Base-by-base conservation (phyloP, 2,888 invertebrate genomes). In the Apamea epomidion region DNA sequence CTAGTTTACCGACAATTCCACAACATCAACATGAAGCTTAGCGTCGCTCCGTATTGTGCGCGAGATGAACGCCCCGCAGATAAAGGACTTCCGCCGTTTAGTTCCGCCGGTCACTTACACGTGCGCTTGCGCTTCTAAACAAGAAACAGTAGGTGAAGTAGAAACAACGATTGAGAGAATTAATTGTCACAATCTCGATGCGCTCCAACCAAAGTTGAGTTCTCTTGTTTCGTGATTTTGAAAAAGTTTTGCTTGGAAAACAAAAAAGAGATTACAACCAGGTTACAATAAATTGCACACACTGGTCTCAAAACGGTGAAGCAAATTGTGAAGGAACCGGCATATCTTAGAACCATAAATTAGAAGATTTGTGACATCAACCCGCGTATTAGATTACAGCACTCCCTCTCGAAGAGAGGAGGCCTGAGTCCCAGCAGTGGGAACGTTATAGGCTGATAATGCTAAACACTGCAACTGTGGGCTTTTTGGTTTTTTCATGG, bases 21-120 rank as follows among this genome's bases (percentile, higher is more conserved):
- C 45, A 65, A 42, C 60, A 69, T 78, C 72, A 74, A 85, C 80
- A 76, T 68, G 60, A 77, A 80, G 83, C 74, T 86, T 67, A 70
- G 67, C 68, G 45, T 76, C 74, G 21, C 68, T 74, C 76, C 81
- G 79, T 78, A 85, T 87, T 86, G 83, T 88, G 91, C 89, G 85
- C 80, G 93, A 96, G 96, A 96, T 96, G 96, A 96, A 95, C 91
- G 95, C 90, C 94, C 95, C 82, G 74, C 87, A 90, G 85, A 95
- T 95, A 96, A 96, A 96, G 95, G 92, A 94, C 94, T 94, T 96
- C 96, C 96, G 95, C 91, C 86, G 89, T 88, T 95, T 94, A 94
- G 95, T 95, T 95, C 94, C 95, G 94, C 94, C 90, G 91, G 88
- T 91, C 90, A 92, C 89, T 91, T 89, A 91, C 93, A 91, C 93